Conservation (phyloP, 2,797 vertebrate species). For the Nasua narica region DNA sequence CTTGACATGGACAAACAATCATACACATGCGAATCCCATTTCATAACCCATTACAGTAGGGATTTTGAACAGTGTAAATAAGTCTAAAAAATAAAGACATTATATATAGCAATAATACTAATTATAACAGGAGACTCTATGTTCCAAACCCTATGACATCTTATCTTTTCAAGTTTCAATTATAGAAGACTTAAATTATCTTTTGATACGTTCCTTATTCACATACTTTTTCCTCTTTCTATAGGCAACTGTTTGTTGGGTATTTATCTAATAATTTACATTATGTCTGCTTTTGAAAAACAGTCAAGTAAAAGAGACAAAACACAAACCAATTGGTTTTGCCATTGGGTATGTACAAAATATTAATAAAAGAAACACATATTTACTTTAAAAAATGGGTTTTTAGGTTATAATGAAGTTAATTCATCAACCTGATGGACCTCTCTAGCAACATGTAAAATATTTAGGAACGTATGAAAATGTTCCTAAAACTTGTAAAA, state of each 20-base stretch:
- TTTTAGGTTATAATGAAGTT: background rate
- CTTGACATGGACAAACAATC: conserved; percentile 53
- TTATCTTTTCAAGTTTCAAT: background rate
- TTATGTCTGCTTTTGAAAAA: background rate
- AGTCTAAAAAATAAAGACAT: background rate
- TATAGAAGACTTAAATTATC: background rate
- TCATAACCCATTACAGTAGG: background rate
- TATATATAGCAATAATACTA: background rate
- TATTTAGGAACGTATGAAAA: background rate
- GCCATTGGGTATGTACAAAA: background rate
- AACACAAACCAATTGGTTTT: background rate
- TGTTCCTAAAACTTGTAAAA: background rate
- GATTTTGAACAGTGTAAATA: background rate
- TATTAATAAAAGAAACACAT: background rate
- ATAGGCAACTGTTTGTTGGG: background rate
- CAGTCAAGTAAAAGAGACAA: background rate
- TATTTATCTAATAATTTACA: background rate
- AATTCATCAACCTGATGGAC: background rate
- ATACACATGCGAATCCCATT: background rate
- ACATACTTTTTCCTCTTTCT: background rate
- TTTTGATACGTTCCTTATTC: background rate
- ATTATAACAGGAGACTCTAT: background rate
- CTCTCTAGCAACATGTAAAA: background rate
- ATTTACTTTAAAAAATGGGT: background rate
- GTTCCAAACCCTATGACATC: background rate